Conservation (phyloP, 2,888 invertebrate species). For the Synanthedon formicaeformis region DNA sequence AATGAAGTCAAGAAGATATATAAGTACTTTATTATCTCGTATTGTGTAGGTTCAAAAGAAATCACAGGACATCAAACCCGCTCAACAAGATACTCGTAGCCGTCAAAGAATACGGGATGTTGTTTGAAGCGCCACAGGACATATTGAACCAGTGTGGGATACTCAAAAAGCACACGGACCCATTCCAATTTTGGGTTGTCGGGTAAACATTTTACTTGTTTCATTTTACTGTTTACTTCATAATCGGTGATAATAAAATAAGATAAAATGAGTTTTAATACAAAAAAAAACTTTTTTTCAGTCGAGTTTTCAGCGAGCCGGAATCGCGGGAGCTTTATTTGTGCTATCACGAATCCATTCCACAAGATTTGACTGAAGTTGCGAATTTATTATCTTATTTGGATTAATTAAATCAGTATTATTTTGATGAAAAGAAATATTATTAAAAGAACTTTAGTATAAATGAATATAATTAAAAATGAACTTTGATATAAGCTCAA, state of each 20-base stretch:
- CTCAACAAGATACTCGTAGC: conserved; percentile 81
- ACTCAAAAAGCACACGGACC: conserved; percentile 49
- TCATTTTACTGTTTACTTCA: too few species aligned
- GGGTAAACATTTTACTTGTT: conserved; percentile 69
- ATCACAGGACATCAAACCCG: conserved; percentile 66
- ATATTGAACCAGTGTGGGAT: conserved; percentile 44
- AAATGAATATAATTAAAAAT: neutral
- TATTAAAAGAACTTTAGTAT: neutral
- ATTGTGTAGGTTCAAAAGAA: conserved; percentile 61
- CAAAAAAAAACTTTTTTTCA: too few species aligned
- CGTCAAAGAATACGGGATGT: conserved; percentile 86
- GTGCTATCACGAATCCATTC: conserved; percentile 87
- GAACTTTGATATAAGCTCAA: neutral
- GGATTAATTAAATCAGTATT: conserved; percentile 23
- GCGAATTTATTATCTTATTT: conserved; percentile 80
- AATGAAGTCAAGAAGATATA: too few species aligned
- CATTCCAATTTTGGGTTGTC: conserved; percentile 81
- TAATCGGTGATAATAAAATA: too few species aligned
- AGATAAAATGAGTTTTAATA: too few species aligned
- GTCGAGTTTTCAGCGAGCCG: conserved; percentile 81
- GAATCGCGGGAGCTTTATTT: conserved; percentile 85
- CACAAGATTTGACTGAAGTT: conserved; percentile 90
- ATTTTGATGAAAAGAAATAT: neutral
- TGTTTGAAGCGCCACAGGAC: conserved; percentile 74
- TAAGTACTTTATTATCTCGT: too few species aligned